Evolutionary conservation across 2,888 invertebrate species (phyloP), one percentile per base, ranked within the genome.

Genomic region (Agrenia bidenticulata): DNA sequence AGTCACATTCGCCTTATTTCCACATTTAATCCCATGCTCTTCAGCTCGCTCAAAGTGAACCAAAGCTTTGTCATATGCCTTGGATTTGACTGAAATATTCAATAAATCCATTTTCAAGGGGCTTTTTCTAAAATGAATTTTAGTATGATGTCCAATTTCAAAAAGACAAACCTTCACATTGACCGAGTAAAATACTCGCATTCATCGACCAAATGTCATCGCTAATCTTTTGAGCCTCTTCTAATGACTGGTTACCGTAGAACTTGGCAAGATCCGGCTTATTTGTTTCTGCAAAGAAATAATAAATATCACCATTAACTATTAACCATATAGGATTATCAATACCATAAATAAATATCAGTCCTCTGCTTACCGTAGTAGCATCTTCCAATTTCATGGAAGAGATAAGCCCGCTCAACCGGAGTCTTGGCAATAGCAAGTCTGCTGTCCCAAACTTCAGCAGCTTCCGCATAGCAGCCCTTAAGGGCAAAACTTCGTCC

Each of bases 381-480:
- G 71, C 82, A 82, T 32, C 81, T 76, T 15, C 81, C 81, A 50
- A 82, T 80, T 73, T 82, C 81, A 73, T 82, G 81, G 70, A 78
- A 79, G n/a, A 81, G 72, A 80, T 82, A 82, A 1, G 81, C 79
- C 50, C 78, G 78, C 69, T 81, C 81, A 39, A 81, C 66, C 0
- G 79, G 73, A 24, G 79, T 78, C 73, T 80, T 79, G 58, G 79
- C 79, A 62, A 79, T 68, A 2, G 80, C 79, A 26, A 81, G 66
- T 63, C 81, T 80, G 57, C 59, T 78, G 74, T 75, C 79, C 78
- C 77, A 81, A 78, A 80, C 77, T 51, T 79, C 78, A 42, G 81
- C 79, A 15, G 81, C 81, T 64, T 79, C 78, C 23, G 77, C 75
- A 72, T 76, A 81, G 19, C 79, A 73, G 42, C 79, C 79, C 74